Evolutionary conservation across 2,797 vertebrate genomes (phyloP).

Genomic region (Schizopygopsis malacanthus): DNA sequence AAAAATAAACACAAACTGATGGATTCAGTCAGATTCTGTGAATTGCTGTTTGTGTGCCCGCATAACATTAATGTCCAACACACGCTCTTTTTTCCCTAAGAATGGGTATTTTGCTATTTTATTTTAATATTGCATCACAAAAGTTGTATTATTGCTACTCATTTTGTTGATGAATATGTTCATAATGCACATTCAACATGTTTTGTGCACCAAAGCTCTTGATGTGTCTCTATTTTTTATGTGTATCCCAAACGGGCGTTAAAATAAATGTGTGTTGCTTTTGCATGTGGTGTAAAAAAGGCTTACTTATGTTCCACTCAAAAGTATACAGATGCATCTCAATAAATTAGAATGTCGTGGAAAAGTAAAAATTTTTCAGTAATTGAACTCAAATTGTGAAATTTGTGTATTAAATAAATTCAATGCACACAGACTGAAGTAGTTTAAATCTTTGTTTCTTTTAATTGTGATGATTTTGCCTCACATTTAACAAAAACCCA

Average conservation of each 20-base stretch:
- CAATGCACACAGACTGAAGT: too few relatives aligned
- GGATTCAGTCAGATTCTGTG: not conserved
- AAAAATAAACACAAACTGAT: too few relatives aligned
- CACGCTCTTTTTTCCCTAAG: not conserved
- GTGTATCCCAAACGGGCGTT: too few relatives aligned
- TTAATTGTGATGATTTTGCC: too few relatives aligned
- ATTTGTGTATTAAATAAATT: too few relatives aligned
- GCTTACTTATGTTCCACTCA: not conserved
- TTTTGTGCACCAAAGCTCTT: not conserved
- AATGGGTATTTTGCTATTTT: not conserved
- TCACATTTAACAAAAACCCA: too few relatives aligned
- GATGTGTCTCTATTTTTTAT: not conserved
- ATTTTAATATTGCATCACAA: not conserved
- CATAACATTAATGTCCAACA: not conserved
- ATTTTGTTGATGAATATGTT: not conserved
- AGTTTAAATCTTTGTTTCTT: too few relatives aligned
- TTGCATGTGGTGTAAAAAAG: not conserved
- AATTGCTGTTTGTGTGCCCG: not conserved
- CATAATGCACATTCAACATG: not conserved
- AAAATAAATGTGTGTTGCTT: not conserved
- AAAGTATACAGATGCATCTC: not conserved
- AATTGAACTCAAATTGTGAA: too few relatives aligned
- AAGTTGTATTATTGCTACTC: too few relatives aligned
- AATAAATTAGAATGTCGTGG: too few relatives aligned
- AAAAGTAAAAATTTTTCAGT: too few relatives aligned